phyloP scores from a whole-genome alignment of 1,140 invertebrate genomes.

The Temnothorax curvispinosus region DNA sequence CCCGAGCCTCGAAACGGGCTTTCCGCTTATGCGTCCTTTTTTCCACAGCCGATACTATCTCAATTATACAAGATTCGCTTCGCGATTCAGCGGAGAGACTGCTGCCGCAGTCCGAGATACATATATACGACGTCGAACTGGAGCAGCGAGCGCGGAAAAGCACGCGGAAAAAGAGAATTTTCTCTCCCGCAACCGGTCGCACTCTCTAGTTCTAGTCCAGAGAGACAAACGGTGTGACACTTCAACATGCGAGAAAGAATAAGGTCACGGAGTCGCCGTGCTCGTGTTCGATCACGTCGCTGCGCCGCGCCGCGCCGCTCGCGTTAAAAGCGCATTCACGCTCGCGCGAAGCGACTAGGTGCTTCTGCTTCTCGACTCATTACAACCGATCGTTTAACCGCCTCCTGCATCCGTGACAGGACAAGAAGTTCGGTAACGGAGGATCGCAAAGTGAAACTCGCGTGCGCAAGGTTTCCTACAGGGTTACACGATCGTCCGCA shows the following conservation, averaged over 20 bases:
- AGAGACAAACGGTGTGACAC: slow-evolving; percentile 70
- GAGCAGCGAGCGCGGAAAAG: slow-evolving; percentile 56
- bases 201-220: slow-evolving; percentile 49
- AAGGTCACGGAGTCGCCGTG: slow-evolving; percentile 57
- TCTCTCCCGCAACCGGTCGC: slow-evolving; percentile 66
- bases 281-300: slow-evolving; percentile 51
- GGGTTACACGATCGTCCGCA: slow-evolving; percentile 65
- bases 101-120: neutral
- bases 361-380: neutral
- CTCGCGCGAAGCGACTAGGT: slow-evolving; percentile 18
- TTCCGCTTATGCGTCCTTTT: neutral
- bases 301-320: neutral
- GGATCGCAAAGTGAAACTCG: slow-evolving; percentile 77
- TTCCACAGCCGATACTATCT: neutral
- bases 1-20: neutral
- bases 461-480: slow-evolving; percentile 74
- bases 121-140: slow-evolving; percentile 52
- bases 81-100: neutral
- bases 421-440: slow-evolving; percentile 66
- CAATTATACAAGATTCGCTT: slow-evolving; percentile 30
- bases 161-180: slow-evolving; percentile 56
- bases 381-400: neutral
- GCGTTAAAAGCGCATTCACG: slow-evolving; percentile 50
- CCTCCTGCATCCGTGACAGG: slow-evolving; percentile 55
- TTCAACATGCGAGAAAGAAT: slow-evolving; percentile 68